phyloP scores from a whole-genome alignment of 2,888 invertebrate genomes.

The Cataglyphis albicans region DNA sequence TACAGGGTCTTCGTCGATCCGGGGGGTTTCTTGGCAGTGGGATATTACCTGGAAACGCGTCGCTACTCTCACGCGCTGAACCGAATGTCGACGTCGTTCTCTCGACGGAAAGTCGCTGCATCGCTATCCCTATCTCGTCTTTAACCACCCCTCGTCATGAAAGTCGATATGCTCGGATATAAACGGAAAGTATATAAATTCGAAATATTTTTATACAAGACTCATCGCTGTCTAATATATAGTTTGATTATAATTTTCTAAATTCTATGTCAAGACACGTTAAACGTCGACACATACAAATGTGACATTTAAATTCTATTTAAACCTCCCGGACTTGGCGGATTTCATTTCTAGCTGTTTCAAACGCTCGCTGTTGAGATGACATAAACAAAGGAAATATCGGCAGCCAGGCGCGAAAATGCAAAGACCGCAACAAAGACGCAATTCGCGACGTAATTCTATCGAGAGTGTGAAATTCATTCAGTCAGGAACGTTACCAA shows the following conservation, averaged over 20 bases:
- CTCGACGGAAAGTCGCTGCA: conserved; percentile 19
- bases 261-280: neutral
- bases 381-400: conserved; percentile 32
- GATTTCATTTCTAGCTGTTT: conserved; percentile 22
- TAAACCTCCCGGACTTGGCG: conserved; percentile 35
- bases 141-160: neutral
- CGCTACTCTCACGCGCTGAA: conserved; percentile 59
- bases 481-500: neutral
- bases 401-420: conserved; percentile 7
- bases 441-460: neutral
- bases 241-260: neutral
- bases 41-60: conserved; percentile 70
- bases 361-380: neutral
- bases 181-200: neutral
- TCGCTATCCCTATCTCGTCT: neutral
- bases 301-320: conserved; percentile 43
- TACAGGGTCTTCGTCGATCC: conserved; percentile 44
- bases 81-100: conserved; percentile 29
- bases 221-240: neutral
- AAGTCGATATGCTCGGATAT: neutral
- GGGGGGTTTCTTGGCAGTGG: conserved; percentile 65
- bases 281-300: conserved; percentile 19
- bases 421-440: neutral
- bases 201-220: neutral
- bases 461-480: neutral